Percentiles rank a stretch among this genome's conserved stretches.
These are phyloP conservation scores for Buathra laborator DNA, from an alignment of 2,888 invertebrate species.

Conservation along the genomic window DNA sequence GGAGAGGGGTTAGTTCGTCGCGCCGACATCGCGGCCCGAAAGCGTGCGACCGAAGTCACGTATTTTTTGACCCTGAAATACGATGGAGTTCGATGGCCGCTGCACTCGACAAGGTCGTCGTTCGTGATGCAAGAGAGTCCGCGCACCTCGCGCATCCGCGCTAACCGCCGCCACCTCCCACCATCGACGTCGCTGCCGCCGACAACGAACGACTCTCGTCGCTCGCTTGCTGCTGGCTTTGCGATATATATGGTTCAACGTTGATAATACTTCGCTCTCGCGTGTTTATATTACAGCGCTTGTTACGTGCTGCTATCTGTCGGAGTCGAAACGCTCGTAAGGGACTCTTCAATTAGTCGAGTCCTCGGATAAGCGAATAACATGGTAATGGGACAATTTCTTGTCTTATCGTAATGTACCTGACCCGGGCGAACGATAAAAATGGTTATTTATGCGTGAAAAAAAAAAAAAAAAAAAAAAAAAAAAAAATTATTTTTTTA, in stretches of 20 bases:
- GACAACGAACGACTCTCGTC: background rate
- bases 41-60: conserved; percentile 69
- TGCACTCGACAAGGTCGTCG: conserved; percentile 78
- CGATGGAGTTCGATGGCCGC: conserved; percentile 79
- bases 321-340: background rate
- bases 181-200: too few relatives aligned
- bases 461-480: too few relatives aligned
- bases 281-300: background rate
- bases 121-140: conserved; percentile 77
- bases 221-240: background rate
- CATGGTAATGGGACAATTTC: background rate
- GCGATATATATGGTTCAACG: background rate
- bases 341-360: background rate
- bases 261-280: background rate
- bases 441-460: background rate
- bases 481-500: background rate
- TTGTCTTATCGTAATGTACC: background rate
- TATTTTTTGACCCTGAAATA: conserved; percentile 79
- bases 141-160: conserved; percentile 61
- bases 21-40: conserved; percentile 51
- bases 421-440: background rate
- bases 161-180: conserved; percentile 3
- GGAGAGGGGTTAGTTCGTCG: conserved; percentile 37
- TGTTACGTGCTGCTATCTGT: conserved; percentile 10
- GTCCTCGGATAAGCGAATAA: background rate